Conservation (phyloP, 2,888 invertebrate species). For the Acleris emargana region DNA sequence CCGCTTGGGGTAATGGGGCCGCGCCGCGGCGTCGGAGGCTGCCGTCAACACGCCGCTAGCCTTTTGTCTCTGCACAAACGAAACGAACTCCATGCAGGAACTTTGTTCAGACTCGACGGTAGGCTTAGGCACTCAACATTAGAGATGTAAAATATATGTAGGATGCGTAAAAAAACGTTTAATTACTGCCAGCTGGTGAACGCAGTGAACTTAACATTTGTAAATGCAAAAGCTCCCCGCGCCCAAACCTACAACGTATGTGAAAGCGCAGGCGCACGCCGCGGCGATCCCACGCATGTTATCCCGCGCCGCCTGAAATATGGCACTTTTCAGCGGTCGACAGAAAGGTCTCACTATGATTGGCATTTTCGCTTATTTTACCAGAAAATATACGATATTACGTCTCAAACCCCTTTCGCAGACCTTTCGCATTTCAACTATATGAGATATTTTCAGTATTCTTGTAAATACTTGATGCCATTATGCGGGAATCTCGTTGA, state of each 20-base stretch:
- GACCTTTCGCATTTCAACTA: conserved; percentile 11
- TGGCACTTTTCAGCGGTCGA: conserved; percentile 3
- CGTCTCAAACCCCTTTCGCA: conserved; percentile 5
- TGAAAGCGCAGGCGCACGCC: too few species aligned
- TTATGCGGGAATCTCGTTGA: conserved; percentile 1
- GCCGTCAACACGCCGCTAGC: not conserved
- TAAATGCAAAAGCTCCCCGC: too few species aligned
- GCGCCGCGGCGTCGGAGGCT: too few species aligned
- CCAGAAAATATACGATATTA: conserved; percentile 11
- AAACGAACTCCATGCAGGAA: too few species aligned
- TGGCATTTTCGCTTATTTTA: conserved; percentile 13
- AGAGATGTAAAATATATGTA: too few species aligned
- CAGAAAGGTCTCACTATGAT: conserved; percentile 17
- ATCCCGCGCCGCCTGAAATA: not conserved
- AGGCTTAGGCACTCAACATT: too few species aligned
- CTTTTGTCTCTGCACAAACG: conserved; percentile 4
- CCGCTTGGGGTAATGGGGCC: not conserved
- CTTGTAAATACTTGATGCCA: conserved; percentile 28
- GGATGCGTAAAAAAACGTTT: too few species aligned
- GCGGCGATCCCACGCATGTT: not conserved
- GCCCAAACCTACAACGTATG: not conserved
- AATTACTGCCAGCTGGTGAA: too few species aligned
- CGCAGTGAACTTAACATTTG: too few species aligned
- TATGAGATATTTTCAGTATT: conserved; percentile 6
- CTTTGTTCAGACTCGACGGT: not conserved